Evolutionary conservation across 2,797 vertebrate genomes (phyloP), one percentile per base, ranked within the genome.

Genomic region (Neosalanx taihuensis): DNA sequence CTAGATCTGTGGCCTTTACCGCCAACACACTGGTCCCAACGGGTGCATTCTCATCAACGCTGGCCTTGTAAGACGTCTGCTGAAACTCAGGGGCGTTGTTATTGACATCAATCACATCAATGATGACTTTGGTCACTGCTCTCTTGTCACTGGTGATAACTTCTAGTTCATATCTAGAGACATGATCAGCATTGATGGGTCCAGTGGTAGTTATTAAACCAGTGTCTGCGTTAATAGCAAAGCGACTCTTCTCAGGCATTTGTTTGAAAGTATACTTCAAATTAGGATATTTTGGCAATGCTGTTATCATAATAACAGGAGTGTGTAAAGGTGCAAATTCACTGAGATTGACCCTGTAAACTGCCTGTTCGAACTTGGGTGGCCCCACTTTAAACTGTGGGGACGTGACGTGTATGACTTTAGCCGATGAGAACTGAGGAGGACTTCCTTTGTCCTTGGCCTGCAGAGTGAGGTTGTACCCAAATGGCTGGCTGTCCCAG

Each of bases 401-500:
- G 1, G 96, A 95, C 35, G 86, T 90, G 76, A 99, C 88, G 23
- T 93, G 95, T 77, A 99, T 90, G 65, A 97, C 91, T 90, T 96
- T 98, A 9, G 93, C 92, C 5, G 96, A 92, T 41, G 97, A 99
- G 91, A 97, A 96, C 59, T 94, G 95, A 1, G 96, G 94, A 6
- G 96, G 96, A 76, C 71, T 93, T 78, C 98, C 98, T 92, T 98
- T 99, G 89, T 99, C 98, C 88, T 97, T 98, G 23, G 97, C 97
- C 88, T 98, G 97, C 62, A 99, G 84, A 3, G 97, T 99, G 76
- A 99, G 94, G 82, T 99, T 99, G 85, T 95, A 98, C 82, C 98
- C 97, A 76, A 94, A 96, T 17, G 95, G 93, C 72, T 95, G 94
- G 79, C 88, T 94, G 72, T 96, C 94, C 98, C 98, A 99, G 10